These are phyloP conservation scores for Marmota flaviventris DNA, from an alignment of 2,113 vertebrate genomes.

Conservation along the genomic window DNA sequence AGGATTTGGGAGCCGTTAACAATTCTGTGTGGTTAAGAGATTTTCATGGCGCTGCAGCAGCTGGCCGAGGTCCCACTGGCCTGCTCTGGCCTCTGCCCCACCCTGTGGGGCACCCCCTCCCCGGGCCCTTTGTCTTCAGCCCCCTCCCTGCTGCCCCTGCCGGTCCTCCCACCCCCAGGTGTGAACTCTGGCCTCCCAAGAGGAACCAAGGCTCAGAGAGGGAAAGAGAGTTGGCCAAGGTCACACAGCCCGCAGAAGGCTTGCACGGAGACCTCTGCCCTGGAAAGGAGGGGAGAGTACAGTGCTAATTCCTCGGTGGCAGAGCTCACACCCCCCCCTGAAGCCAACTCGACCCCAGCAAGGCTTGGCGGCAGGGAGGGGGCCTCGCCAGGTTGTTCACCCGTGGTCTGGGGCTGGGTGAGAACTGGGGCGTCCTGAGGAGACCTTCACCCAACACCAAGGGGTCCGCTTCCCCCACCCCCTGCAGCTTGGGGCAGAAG, in stretches of 20 bases:
- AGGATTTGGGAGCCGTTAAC: conserved; percentile 90
- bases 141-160: neutral
- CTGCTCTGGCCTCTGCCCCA: conserved; percentile 34
- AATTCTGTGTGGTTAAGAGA: conserved; percentile 88
- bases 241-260: conserved; percentile 12
- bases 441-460: neutral
- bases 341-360: neutral
- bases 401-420: neutral
- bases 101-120: conserved; percentile 37
- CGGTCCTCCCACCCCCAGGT: neutral
- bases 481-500: neutral
- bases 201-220: conserved; percentile 18
- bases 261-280: neutral
- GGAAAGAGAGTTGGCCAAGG: neutral
- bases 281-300: neutral
- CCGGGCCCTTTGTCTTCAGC: conserved; percentile 58
- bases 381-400: neutral
- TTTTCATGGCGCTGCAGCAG: conserved; percentile 81
- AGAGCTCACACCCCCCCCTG: neutral
- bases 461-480: neutral
- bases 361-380: neutral
- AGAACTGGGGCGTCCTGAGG: neutral
- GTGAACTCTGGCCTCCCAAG: conserved; percentile 29
- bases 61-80: conserved; percentile 70
- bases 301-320: neutral